Base-by-base conservation (phyloP, 2,113 vertebrate genomes). In the Telmatochromis brachygnathus region DNA sequence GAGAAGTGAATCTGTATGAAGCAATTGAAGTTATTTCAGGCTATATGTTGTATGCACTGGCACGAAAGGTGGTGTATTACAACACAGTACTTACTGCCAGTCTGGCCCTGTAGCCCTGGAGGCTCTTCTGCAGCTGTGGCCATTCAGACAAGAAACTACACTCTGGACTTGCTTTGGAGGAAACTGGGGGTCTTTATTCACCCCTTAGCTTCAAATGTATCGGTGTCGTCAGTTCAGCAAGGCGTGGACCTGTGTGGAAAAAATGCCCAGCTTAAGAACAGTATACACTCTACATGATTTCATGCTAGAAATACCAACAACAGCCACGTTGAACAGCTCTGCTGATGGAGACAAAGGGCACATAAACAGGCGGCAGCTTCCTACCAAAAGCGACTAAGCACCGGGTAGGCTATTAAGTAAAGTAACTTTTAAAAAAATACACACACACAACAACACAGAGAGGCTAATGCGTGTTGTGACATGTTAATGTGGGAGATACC, bases 121-220 rank as follows among this genome's bases (percentile, higher is more conserved):
- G 93, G 89, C 54, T 94, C 94, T 84, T 95, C 92, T 53, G 93
- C 88, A 79, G 95, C 94, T 93, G 95, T 94, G 91, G 95, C 95
- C 95, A 96, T 95, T 90, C 93, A 93, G 85, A 89, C 53, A 45
- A 55, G 23, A 82, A 58, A 53, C 79, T 35, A 6, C 37, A 23
- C 65, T 62, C 19, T 45, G n/a, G 33, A 60, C 82, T 55, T 19
- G 55, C 8, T 9, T 55, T 8, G 23, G 17, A n/a, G 83, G 58
- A 82, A 84, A 82, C 37, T 70, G 80, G 9, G 13, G 82, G 81
- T 75, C 58, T 62, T 9, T 33, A 49, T n/a, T 49, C 23, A 54
- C 82, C 73, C 12, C 85, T 83, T 14, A 35, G 13, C 7, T 58
- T 54, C 28, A 49, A 42, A 6, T 42, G 35, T 55, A 12, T 75